Conservation (phyloP, 1,140 invertebrate genomes). For the Neoseiulus cucumeris region DNA sequence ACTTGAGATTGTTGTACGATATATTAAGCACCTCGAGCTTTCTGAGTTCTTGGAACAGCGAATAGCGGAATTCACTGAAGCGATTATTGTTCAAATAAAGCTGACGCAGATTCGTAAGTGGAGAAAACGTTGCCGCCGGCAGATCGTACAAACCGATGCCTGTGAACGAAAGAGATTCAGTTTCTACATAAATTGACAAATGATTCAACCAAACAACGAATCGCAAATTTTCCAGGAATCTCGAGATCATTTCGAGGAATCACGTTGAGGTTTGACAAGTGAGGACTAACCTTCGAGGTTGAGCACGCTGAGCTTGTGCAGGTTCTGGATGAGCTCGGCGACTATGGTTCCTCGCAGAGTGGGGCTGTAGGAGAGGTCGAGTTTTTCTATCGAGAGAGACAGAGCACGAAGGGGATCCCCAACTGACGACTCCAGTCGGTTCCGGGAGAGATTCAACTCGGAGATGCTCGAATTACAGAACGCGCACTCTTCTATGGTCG, state of each 20-base stretch:
- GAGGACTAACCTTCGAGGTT: not conserved
- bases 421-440: slow-evolving; percentile 41
- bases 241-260: too few species aligned
- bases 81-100: not conserved
- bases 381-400: slow-evolving; percentile 15
- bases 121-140: slow-evolving; percentile 3
- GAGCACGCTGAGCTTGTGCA: slow-evolving; percentile 26
- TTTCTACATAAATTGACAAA: too few species aligned
- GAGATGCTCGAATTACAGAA: slow-evolving; percentile 44
- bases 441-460: slow-evolving; percentile 45
- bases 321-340: slow-evolving; percentile 27
- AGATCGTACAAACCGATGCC: slow-evolving; percentile 5
- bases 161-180: not conserved
- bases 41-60: not conserved
- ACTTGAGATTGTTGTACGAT: slow-evolving; percentile 4
- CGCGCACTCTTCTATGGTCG: slow-evolving; percentile 43
- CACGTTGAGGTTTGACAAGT: too few species aligned
- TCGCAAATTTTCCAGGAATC: too few species aligned
- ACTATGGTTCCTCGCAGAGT: slow-evolving; percentile 18
- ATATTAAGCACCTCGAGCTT: slow-evolving; percentile 8
- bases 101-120: not conserved
- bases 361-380: slow-evolving; percentile 26
- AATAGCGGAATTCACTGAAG: slow-evolving; percentile 5
- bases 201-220: too few species aligned
- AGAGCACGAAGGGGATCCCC: slow-evolving; percentile 20